Percentiles rank a stretch among this genome's conserved stretches.
These are phyloP conservation scores for Euphonia xanthogaster DNA, from an alignment of 2,797 vertebrate genomes.

Conservation along the genomic window DNA sequence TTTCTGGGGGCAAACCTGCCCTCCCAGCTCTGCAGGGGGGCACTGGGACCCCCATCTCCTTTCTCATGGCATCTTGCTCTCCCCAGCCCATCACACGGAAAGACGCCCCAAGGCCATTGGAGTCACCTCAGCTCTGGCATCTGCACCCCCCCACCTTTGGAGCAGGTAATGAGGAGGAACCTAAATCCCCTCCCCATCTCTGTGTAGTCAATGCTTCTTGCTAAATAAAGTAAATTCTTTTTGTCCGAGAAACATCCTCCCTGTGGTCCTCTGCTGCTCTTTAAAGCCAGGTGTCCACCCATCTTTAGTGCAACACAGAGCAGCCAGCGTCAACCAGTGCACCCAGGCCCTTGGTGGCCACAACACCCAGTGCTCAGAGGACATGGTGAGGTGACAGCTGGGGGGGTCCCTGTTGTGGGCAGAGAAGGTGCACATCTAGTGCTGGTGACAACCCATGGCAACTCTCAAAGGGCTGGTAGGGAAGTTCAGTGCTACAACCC, in stretches of 20 bases:
- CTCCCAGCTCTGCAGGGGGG: background rate
- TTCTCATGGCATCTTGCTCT: background rate
- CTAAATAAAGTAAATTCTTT: background rate
- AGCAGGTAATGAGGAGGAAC: rapidly evolving
- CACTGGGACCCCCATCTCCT: background rate
- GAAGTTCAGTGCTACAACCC: background rate
- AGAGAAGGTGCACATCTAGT: background rate
- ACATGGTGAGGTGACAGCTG: background rate
- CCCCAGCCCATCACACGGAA: background rate
- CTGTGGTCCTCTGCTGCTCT: background rate
- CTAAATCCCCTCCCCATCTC: background rate
- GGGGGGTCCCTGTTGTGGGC: rapidly evolving
- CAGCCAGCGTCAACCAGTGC: rapidly evolving
- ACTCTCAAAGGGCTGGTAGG: background rate
- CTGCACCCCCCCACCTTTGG: rapidly evolving
- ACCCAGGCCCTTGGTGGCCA: background rate
- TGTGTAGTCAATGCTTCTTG: background rate
- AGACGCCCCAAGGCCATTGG: background rate
- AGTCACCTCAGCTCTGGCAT: background rate
- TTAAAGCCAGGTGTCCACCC: background rate
- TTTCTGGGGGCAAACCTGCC: background rate
- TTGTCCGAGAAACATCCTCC: background rate
- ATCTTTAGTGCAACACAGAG: background rate
- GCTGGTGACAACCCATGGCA: background rate
- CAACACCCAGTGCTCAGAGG: background rate